Evolutionary conservation across 23 tunicate species (phyloP), one percentile per base, ranked within the genome.

Genomic region (Trididemnum clinides): DNA sequence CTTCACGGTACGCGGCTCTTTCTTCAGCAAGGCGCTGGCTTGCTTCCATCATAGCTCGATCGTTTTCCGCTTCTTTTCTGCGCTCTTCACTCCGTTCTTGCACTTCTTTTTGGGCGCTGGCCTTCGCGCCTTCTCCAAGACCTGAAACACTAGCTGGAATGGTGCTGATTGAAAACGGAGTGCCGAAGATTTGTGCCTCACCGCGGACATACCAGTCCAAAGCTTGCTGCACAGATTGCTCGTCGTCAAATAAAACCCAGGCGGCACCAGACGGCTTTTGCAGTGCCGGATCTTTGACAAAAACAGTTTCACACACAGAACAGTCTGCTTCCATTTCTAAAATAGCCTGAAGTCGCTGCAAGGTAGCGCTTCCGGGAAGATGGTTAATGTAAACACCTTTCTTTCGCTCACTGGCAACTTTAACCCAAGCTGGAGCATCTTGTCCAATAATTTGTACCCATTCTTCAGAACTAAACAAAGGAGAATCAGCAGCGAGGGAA

Each of bases 291-390:
- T 92, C 97, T 57, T 87, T 92, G 5, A 92, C 80, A 15, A 92
- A 57, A 75, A 70, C 89, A 19, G 77, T 57, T 20, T 92, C 91
- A 28, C 72, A 29, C 22, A 92, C 85, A 6, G 58, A 73, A 77
- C 91, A 92, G 33, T 92, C 91, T 19, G 97, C 97, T 35, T 92
- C 97, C 88, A 83, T 87, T 78, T 92, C 97, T 1, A 92, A 81
- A 63, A 87, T 65, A 6, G 88, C 91, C 51, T 92, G 76, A 26
- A 92, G 84, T 51, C 97, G 72, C 51, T 92, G 97, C 12, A 69
- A 33, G 1, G 97, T 92, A 1, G 86, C 86, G 27, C 84, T 77
- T 15, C 88, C 88, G 5, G 97, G 97, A 25, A 87, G 73, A 37
- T 87, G 97, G 51, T 58, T 86, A 21, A 92, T 71, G 58, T 87